These are phyloP conservation scores for Sebastes iracundus DNA, from an alignment of 2,797 vertebrate genomes.

Conservation along the genomic window DNA sequence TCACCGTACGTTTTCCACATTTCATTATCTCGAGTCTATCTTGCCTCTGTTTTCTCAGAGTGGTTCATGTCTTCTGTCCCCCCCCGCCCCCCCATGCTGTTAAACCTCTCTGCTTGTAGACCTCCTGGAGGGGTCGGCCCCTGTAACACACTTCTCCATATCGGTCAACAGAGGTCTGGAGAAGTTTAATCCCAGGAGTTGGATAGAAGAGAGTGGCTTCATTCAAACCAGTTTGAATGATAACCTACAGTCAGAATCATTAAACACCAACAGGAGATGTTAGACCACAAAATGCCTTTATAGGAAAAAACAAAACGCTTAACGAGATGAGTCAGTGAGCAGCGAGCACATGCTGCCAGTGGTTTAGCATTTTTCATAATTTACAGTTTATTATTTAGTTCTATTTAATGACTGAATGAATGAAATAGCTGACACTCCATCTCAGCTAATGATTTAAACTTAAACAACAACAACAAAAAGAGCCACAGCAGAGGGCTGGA, in stretches of 20 bases:
- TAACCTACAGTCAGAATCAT: background rate
- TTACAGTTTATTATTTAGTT: background rate
- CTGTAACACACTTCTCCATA: background rate
- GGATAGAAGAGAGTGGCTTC: conserved; percentile 43
- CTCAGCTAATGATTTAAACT: background rate
- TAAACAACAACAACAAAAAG: background rate
- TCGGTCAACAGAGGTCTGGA: conserved; percentile 35
- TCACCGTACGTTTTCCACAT: conserved; percentile 17
- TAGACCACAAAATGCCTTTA: background rate
- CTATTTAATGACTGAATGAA: background rate
- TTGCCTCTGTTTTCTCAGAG: conserved; percentile 29
- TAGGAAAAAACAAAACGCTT: background rate
- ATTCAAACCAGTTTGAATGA: conserved; percentile 40
- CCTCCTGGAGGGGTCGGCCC: conserved; percentile 17
- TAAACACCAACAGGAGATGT: background rate
- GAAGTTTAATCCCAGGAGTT: conserved; percentile 24
- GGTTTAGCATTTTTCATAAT: background rate
- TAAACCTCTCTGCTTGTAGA: conserved; percentile 48
- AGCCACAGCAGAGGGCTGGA: no score
- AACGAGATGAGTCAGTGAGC: background rate
- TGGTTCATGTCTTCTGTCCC: conserved; percentile 33
- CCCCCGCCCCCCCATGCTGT: conserved; percentile 37
- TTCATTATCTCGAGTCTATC: conserved; percentile 29
- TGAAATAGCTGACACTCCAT: background rate
- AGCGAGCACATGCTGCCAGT: background rate